These are phyloP conservation scores for Argya squamiceps DNA, from an alignment of 2,797 vertebrate genomes.

Conservation along the genomic window DNA sequence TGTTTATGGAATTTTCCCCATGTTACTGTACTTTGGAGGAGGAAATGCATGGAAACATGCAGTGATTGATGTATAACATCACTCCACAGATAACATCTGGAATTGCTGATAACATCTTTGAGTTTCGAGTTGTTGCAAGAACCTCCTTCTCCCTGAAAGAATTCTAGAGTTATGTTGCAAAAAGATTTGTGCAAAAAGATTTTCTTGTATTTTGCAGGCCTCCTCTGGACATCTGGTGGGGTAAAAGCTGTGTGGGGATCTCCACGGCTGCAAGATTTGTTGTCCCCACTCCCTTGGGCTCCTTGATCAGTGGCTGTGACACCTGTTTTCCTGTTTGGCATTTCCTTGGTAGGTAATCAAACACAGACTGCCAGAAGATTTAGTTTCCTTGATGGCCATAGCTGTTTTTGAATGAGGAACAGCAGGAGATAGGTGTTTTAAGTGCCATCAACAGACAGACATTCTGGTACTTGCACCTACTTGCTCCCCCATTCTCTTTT, in stretches of 20 bases:
- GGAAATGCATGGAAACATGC: background rate
- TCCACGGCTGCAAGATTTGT: background rate
- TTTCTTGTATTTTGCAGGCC: background rate
- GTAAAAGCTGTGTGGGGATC: background rate
- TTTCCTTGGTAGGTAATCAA: background rate
- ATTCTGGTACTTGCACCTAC: background rate
- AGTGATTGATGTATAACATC: background rate
- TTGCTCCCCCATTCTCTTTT: background rate
- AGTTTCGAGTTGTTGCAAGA: background rate
- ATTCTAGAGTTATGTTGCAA: rapidly evolving
- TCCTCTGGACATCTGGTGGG: background rate
- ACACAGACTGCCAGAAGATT: background rate
- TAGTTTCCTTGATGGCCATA: background rate
- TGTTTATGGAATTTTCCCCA: background rate
- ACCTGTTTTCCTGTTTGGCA: rapidly evolving
- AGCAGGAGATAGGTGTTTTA: background rate
- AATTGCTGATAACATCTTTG: background rate
- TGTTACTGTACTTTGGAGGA: background rate
- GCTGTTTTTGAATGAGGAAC: background rate
- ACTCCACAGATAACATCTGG: background rate
- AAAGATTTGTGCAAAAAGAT: background rate
- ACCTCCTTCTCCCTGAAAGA: background rate
- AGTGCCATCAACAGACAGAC: background rate
- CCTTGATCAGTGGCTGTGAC: background rate
- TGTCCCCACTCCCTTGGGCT: rapidly evolving